Evolutionary conservation across 2,113 vertebrate genomes (phyloP).

Genomic region (Ameiurus melas): DNA sequence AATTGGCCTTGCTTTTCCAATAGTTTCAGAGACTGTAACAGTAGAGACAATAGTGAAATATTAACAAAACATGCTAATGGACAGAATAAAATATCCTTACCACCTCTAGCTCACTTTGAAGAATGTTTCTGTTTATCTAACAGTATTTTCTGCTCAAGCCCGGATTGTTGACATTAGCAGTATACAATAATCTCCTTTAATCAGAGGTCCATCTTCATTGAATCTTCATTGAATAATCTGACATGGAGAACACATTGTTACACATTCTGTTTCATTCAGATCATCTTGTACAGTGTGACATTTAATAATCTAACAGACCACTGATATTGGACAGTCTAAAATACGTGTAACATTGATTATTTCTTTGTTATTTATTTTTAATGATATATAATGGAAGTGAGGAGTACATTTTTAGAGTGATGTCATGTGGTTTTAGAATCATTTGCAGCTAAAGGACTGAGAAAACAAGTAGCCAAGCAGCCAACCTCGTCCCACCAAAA

Average conservation of each 20-base stretch:
- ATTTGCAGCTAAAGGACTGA: slow-evolving; percentile 13
- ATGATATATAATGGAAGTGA: neutral
- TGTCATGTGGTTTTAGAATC: slow-evolving; percentile 6
- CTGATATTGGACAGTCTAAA: neutral
- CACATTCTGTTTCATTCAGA: neutral
- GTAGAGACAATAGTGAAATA: neutral
- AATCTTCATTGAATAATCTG: neutral
- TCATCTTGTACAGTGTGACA: neutral
- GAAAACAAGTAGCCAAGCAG: slow-evolving; percentile 21
- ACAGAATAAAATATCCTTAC: neutral
- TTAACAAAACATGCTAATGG: neutral
- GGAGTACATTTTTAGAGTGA: neutral
- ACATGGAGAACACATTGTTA: neutral
- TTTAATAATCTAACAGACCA: neutral
- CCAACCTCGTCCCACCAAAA: slow-evolving; percentile 31
- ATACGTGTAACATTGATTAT: neutral
- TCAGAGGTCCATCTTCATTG: neutral
- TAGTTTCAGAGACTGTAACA: neutral
- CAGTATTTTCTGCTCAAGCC: neutral
- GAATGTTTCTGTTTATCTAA: neutral
- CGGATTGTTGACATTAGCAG: neutral
- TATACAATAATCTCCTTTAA: neutral
- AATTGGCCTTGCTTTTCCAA: too few species aligned
- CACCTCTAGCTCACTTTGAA: neutral
- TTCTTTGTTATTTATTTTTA: neutral